phyloP scores from a whole-genome alignment of 1,140 invertebrate species.

The Limonius californicus region DNA sequence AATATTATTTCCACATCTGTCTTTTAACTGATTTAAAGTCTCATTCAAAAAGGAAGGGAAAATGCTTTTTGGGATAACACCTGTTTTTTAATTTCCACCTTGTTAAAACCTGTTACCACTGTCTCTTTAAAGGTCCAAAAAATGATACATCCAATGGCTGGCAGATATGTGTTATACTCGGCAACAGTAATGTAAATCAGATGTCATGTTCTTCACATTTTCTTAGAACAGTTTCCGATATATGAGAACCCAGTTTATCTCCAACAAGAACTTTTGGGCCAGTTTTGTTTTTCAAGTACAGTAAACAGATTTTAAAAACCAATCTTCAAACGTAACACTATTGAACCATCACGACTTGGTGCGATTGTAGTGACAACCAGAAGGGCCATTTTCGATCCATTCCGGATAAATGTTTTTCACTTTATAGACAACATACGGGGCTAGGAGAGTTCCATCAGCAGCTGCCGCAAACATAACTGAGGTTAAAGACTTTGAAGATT shows the following conservation, averaged over 20 bases:
- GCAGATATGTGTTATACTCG: background rate
- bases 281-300: background rate
- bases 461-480: slow-evolving; percentile 41
- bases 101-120: too few species aligned
- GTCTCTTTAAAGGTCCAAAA: background rate
- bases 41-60: too few species aligned
- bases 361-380: too few species aligned
- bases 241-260: background rate
- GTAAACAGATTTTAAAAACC: background rate
- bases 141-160: background rate
- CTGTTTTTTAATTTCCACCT: too few species aligned
- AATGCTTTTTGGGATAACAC: too few species aligned
- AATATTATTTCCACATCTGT: too few species aligned
- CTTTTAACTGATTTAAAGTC: too few species aligned
- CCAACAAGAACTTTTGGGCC: background rate
- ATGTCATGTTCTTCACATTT: background rate
- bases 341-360: too few species aligned
- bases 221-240: too few species aligned
- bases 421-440: slow-evolving; percentile 40
- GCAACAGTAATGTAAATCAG: background rate
- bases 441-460: slow-evolving; percentile 34
- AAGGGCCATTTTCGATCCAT: too few species aligned
- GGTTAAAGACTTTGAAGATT: slow-evolving; percentile 38
- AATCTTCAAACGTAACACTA: too few species aligned
- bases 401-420: too few species aligned